A percentile compares a stretch with the other conserved stretches of the same genome.
Conservation (phyloP, 2,113 vertebrate genomes). For the Chloropsis cyanopogon region DNA sequence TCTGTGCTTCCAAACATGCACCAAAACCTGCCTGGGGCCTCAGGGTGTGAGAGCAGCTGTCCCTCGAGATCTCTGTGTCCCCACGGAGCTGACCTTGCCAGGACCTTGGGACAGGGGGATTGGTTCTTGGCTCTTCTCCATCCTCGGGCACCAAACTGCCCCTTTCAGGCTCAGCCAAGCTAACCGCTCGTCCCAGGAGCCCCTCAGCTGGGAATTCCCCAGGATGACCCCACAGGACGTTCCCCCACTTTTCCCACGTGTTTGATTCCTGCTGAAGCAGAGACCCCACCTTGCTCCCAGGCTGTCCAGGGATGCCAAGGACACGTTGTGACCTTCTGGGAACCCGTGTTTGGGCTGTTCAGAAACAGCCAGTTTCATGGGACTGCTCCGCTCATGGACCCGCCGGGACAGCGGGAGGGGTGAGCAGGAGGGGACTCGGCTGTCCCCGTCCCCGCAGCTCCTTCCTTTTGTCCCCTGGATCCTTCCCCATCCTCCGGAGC, state of each 20-base stretch:
- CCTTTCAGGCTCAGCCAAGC: not conserved
- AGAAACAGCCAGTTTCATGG: accelerated
- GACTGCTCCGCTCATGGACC: not conserved
- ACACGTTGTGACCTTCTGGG: not conserved
- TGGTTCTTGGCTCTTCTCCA: not conserved
- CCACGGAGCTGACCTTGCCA: not conserved
- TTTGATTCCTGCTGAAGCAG: not conserved
- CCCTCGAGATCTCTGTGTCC: not conserved
- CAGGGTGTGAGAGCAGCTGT: not conserved
- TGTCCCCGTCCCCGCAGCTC: not conserved
- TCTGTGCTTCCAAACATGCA: not conserved
- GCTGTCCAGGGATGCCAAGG: not conserved
- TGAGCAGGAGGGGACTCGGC: not conserved
- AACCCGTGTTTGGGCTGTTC: accelerated
- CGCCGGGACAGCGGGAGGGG: accelerated
- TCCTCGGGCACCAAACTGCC: not conserved
- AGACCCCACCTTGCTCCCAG: not conserved
- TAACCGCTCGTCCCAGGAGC: not conserved
- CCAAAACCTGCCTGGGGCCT: not conserved
- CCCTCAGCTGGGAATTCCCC: not conserved
- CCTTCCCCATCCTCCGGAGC: not conserved
- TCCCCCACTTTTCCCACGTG: not conserved
- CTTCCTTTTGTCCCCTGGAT: not conserved
- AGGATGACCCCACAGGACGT: no score
- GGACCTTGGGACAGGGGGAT: not conserved